A percentile compares a stretch with the other conserved stretches of the same genome.
Conservation (phyloP, 2,888 invertebrate species). For the Brachypalpus laphriformis region DNA sequence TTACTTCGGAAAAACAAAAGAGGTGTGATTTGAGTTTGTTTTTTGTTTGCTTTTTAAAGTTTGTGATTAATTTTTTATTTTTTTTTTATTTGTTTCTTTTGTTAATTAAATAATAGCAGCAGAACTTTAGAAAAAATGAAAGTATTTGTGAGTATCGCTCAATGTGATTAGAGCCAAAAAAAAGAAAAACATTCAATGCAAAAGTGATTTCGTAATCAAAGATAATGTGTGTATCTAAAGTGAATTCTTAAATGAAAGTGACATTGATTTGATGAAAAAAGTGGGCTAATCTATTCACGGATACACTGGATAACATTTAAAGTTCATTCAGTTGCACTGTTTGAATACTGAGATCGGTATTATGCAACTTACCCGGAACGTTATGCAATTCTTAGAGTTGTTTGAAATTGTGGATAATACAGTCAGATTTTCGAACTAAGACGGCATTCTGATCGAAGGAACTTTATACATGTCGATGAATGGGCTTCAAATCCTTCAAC, state of each 20-base stretch:
- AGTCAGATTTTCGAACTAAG: no score
- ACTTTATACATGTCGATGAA: no score
- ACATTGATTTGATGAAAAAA: background rate
- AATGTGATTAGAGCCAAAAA: slow-evolving; percentile 36
- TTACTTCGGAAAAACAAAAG: slow-evolving; percentile 66
- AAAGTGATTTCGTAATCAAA: slow-evolving; percentile 50
- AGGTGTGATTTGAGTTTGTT: slow-evolving; percentile 55
- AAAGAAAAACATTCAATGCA: slow-evolving; percentile 49
- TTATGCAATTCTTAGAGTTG: background rate
- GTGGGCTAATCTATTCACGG: slow-evolving; percentile 23
- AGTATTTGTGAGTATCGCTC: slow-evolving; percentile 84
- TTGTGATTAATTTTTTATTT: slow-evolving; percentile 56
- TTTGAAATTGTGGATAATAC: background rate
- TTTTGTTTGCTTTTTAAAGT: slow-evolving; percentile 4
- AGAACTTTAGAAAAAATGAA: slow-evolving; percentile 82
- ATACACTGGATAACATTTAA: slow-evolving; percentile 47
- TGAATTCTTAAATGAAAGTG: slow-evolving; percentile 44
- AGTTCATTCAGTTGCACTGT: background rate
- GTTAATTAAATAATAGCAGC: slow-evolving; percentile 64
- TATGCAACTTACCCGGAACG: slow-evolving; percentile 5
- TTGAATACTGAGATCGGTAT: background rate
- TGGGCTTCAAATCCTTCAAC: no score
- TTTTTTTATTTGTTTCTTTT: slow-evolving; percentile 61
- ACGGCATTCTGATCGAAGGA: no score
- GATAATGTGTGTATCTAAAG: slow-evolving; percentile 36